Evolutionary conservation across 2,797 vertebrate genomes (phyloP).

Genomic region (Margarornis squamiger): DNA sequence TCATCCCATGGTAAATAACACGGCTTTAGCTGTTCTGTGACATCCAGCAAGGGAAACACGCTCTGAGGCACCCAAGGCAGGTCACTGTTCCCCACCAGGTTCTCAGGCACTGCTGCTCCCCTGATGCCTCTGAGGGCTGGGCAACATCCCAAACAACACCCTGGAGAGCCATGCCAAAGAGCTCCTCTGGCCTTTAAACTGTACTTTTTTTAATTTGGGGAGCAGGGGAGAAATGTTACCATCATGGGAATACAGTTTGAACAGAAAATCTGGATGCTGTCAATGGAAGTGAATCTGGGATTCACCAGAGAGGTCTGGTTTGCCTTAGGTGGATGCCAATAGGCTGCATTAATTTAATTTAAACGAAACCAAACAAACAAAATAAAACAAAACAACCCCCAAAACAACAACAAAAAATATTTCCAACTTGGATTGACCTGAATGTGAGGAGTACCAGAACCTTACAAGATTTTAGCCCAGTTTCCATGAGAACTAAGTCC

Average conservation of each 20-base stretch:
- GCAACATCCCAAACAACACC: background rate
- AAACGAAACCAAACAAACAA: background rate
- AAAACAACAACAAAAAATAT: too few relatives aligned
- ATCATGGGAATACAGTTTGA: background rate
- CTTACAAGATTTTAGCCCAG: background rate
- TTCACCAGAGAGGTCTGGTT: rapidly evolving
- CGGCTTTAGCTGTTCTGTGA: background rate
- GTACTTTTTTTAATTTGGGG: background rate
- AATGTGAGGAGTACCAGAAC: background rate
- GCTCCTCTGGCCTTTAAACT: background rate
- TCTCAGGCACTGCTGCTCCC: background rate
- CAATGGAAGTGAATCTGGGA: background rate
- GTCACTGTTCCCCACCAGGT: background rate
- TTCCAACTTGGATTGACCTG: background rate
- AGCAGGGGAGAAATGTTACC: background rate
- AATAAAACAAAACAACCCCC: too few relatives aligned
- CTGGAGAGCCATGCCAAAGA: background rate
- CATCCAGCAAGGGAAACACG: background rate
- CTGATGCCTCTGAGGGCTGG: background rate
- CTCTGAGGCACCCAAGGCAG: background rate
- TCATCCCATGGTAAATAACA: background rate
- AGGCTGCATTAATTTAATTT: too few relatives aligned
- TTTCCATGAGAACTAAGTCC: background rate
- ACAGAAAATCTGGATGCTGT: background rate
- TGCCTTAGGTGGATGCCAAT: background rate